These are phyloP conservation scores for Mirza zaza DNA, from an alignment of 2,113 vertebrate species.

Conservation along the genomic window DNA sequence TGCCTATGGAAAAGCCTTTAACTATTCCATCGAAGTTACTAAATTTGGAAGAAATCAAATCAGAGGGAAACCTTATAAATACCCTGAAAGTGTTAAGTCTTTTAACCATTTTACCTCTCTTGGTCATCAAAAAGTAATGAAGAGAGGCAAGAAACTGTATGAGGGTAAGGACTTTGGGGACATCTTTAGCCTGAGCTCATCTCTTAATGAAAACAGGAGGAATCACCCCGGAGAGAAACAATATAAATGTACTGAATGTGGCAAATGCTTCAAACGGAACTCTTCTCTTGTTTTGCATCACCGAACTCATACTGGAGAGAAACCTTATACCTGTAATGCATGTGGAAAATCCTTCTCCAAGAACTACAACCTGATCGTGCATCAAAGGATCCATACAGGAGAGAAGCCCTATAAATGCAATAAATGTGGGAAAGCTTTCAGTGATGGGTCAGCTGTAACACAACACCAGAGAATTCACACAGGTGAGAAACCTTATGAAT, in stretches of 20 bases:
- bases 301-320: slow-evolving; percentile 78
- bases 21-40: background rate
- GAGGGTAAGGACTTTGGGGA: slow-evolving; percentile 48
- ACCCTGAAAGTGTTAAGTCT: slow-evolving; percentile 41
- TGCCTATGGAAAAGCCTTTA: slow-evolving; percentile 23
- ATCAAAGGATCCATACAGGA: slow-evolving; percentile 77
- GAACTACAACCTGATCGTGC: slow-evolving; percentile 75
- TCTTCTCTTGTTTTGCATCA: slow-evolving; percentile 72
- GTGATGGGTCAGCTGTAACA: slow-evolving; percentile 74
- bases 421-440: slow-evolving; percentile 76
- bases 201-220: slow-evolving; percentile 50
- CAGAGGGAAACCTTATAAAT: slow-evolving; percentile 34
- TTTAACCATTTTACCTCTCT: slow-evolving; percentile 38
- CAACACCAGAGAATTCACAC: slow-evolving; percentile 77
- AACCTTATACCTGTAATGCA: slow-evolving; percentile 69
- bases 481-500: slow-evolving; percentile 72
- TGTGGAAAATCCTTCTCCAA: slow-evolving; percentile 78
- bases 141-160: slow-evolving; percentile 50
- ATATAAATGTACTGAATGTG: slow-evolving; percentile 68
- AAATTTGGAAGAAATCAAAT: slow-evolving; percentile 22
- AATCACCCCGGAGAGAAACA: slow-evolving; percentile 53
- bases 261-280: slow-evolving; percentile 71
- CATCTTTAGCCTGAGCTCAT: slow-evolving; percentile 48
- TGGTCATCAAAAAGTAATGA: slow-evolving; percentile 51
- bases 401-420: slow-evolving; percentile 74